phyloP scores from a whole-genome alignment of 2,797 vertebrate genomes.

The Lagorchestes hirsutus region DNA sequence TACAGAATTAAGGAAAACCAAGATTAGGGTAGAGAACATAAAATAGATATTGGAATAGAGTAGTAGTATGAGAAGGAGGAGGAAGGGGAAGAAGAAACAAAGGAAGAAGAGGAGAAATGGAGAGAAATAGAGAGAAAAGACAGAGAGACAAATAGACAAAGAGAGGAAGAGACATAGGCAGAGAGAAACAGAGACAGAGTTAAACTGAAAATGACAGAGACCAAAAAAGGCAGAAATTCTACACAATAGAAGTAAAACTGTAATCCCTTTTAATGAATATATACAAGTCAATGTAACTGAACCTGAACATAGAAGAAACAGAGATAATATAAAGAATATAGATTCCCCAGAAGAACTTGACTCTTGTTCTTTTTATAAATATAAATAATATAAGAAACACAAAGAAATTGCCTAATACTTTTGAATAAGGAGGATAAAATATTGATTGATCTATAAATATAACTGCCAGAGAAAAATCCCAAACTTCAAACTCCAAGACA shows the following conservation, averaged over 20 bases:
- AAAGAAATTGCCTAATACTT: not conserved
- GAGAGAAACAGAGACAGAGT: not conserved
- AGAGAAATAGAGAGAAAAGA: no score
- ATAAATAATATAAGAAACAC: not conserved
- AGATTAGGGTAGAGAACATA: not conserved
- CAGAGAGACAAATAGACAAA: no score
- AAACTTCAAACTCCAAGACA: not conserved
- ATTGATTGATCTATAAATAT: not conserved
- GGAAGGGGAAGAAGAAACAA: not conserved
- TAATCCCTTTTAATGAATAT: not conserved
- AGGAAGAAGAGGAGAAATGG: no score
- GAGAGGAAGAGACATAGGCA: not conserved
- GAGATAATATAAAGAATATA: not conserved
- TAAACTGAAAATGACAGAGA: not conserved
- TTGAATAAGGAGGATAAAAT: not conserved
- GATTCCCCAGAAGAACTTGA: not conserved
- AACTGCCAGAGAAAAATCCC: not conserved
- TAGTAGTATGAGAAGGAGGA: not conserved
- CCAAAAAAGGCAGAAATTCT: not conserved
- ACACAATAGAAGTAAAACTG: not conserved
- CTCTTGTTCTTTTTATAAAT: not conserved
- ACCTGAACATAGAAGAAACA: not conserved
- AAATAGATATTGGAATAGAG: not conserved
- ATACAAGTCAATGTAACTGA: not conserved
- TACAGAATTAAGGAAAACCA: not conserved